phyloP scores from a whole-genome alignment of 1,140 invertebrate genomes.

The Drosophila bifasciata region DNA sequence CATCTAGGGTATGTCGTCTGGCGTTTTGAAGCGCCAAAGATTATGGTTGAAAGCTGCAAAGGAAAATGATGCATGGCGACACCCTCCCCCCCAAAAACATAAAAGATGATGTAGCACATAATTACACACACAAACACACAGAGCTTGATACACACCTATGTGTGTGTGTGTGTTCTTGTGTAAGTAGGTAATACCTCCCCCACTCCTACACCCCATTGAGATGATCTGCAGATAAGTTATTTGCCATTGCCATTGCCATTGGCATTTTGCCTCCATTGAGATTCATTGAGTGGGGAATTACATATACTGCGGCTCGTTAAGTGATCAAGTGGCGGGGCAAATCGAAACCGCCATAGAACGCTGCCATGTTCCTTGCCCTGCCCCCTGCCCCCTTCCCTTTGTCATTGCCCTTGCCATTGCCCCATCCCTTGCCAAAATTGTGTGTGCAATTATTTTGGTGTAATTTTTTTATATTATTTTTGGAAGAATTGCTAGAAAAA shows the following conservation, averaged over 20 bases:
- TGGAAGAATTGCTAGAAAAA: too few species aligned
- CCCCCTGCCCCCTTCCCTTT: too few species aligned
- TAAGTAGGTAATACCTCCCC: slow-evolving; percentile 42
- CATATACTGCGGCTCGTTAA: slow-evolving; percentile 42
- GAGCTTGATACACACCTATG: slow-evolving; percentile 8
- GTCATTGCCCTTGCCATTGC: too few species aligned
- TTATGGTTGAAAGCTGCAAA: slow-evolving; percentile 33
- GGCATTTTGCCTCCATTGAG: slow-evolving; percentile 2
- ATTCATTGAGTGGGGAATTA: slow-evolving; percentile 48
- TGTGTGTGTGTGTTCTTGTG: slow-evolving; percentile 20
- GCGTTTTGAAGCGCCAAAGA: slow-evolving; percentile 24
- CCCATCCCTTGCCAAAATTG: too few species aligned
- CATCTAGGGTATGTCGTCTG: too few species aligned
- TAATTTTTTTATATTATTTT: too few species aligned
- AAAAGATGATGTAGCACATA: slow-evolving; percentile 81
- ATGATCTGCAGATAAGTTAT: slow-evolving; percentile 54
- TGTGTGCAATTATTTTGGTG: too few species aligned
- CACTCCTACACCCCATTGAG: too few species aligned
- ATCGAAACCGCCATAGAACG: slow-evolving; percentile 31
- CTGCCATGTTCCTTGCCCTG: too few species aligned
- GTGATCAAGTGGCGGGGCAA: slow-evolving; percentile 39
- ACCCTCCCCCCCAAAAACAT: too few species aligned
- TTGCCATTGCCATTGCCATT: too few species aligned
- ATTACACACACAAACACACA: slow-evolving; percentile 55
- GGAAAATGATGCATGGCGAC: slow-evolving; percentile 58